Percentiles rank a stretch among this genome's conserved stretches.
Conservation (phyloP, 2,888 invertebrate genomes). For the Clusia tigrina region DNA sequence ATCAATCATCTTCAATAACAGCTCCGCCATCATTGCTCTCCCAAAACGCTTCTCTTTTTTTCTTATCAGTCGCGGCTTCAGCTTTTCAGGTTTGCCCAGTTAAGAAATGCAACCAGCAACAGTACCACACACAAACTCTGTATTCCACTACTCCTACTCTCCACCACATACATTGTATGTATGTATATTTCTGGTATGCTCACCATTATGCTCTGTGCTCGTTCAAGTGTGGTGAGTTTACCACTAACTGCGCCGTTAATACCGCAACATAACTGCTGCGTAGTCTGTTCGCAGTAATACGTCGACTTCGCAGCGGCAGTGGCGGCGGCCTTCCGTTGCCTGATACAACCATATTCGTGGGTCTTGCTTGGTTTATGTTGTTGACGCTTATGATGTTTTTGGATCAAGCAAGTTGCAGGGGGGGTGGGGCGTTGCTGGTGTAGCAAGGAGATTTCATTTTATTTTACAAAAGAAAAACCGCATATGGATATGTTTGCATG, state of each 20-base stretch:
- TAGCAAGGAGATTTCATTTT: not conserved
- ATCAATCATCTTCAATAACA: not conserved
- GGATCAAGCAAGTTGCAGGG: not conserved
- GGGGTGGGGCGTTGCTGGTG: not conserved
- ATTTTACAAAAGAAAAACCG: conserved; percentile 5
- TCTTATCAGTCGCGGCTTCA: not conserved
- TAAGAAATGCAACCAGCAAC: too few species aligned
- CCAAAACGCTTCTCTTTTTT: not conserved
- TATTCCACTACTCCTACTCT: too few species aligned
- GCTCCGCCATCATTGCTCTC: not conserved
- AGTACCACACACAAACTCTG: too few species aligned
- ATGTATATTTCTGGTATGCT: too few species aligned
- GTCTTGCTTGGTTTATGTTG: too few species aligned
- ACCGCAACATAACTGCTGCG: not conserved
- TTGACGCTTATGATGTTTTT: not conserved
- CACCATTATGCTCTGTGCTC: not conserved
- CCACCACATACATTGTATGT: too few species aligned
- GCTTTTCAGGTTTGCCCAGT: not conserved
- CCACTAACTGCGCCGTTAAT: not conserved
- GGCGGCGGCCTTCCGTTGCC: conserved; percentile 1
- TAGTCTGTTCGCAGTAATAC: too few species aligned
- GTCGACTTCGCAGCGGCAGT: not conserved
- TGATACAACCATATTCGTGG: too few species aligned
- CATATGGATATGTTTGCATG: not conserved
- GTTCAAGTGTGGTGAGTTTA: not conserved